Evolutionary conservation across 2,888 invertebrate species (phyloP), one percentile per base, ranked within the genome.

Genomic region (Drosophila parthenogenetica): DNA sequence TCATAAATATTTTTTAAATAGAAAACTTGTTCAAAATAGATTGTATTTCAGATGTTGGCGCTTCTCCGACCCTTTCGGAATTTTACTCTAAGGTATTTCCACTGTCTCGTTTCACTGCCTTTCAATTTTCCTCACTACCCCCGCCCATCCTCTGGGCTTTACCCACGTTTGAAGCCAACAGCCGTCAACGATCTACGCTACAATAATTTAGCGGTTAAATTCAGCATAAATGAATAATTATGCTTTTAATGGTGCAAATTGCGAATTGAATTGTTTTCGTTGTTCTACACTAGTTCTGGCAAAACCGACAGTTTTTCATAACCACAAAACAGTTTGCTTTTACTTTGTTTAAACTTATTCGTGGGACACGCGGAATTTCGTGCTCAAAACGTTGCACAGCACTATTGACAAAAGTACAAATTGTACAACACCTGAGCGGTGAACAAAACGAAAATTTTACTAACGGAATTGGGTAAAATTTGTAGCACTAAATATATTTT

Each of bases 161-260:
- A 29, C 29, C 8, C 29, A n/a, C 8, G 17, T 2, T 0, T 17
- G 2, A 16, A 35, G 5, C 16, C 49, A 55, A 55, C 60, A 54
- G 64, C 39, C 61, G 50, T 43, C 58, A 16, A 65, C 65, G 57
- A 71, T 73, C 63, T 64, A 65, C 63, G 75, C 58, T 67, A 49
- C 68, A 68, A 66, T 58, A 81, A 76, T 68, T 82, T 82, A 87
- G 88, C 83, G 86, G 88, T 86, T 82, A 73, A 74, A 60, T 83
- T 89, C 65, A 78, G 82, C 82, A 86, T 90, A 82, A 86, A 90
- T 90, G 90, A 89, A 90, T 88, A 88, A 78, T 79, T 89, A 83
- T 49, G 48, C 42, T 89, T 78, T 75, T 81, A 88, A 78, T 89
- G 84, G 87, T 88, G 90, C 75, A 90, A 90, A 90, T 90, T 90